phyloP scores from a whole-genome alignment of 2,797 vertebrate species.

The Brachyalestes nurse region DNA sequence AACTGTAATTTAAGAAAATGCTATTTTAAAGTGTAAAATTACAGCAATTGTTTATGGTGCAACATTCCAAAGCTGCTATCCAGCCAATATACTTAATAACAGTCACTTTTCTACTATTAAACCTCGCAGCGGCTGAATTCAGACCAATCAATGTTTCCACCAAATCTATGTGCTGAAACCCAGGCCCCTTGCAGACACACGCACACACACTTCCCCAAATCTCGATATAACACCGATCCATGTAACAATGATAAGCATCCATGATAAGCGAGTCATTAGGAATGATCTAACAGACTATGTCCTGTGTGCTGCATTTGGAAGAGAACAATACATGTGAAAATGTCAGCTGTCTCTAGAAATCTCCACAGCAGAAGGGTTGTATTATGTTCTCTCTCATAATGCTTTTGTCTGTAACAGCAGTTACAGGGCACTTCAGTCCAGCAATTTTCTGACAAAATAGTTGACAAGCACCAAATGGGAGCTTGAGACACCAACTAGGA shows the following conservation, averaged over 20 bases:
- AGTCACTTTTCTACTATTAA: background rate
- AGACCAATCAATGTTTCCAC: background rate
- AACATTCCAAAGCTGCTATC: too few relatives aligned
- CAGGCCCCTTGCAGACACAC: slow-evolving; percentile 11
- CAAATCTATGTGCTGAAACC: background rate
- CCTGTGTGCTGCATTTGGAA: slow-evolving; percentile 12
- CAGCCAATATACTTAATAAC: too few relatives aligned
- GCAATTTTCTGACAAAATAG: slow-evolving; percentile 1
- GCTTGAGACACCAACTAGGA: background rate
- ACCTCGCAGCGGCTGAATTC: background rate
- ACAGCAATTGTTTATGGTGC: too few relatives aligned
- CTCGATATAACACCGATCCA: background rate
- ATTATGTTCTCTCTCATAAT: slow-evolving; percentile 41
- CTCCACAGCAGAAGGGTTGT: slow-evolving; percentile 28
- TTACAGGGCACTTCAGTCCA: slow-evolving; percentile 41
- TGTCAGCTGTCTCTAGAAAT: slow-evolving; percentile 38
- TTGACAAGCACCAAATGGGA: background rate
- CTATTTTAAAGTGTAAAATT: too few relatives aligned
- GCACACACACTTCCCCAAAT: background rate
- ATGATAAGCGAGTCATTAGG: background rate
- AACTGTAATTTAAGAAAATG: too few relatives aligned
- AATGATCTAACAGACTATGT: slow-evolving; percentile 2
- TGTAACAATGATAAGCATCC: slow-evolving; percentile 3
- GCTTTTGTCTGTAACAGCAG: slow-evolving; percentile 31
- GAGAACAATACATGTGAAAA: slow-evolving; percentile 33